Evolutionary conservation across 2,888 invertebrate species (phyloP), one percentile per base, ranked within the genome.

Genomic region (Conops quadrifasciatus): DNA sequence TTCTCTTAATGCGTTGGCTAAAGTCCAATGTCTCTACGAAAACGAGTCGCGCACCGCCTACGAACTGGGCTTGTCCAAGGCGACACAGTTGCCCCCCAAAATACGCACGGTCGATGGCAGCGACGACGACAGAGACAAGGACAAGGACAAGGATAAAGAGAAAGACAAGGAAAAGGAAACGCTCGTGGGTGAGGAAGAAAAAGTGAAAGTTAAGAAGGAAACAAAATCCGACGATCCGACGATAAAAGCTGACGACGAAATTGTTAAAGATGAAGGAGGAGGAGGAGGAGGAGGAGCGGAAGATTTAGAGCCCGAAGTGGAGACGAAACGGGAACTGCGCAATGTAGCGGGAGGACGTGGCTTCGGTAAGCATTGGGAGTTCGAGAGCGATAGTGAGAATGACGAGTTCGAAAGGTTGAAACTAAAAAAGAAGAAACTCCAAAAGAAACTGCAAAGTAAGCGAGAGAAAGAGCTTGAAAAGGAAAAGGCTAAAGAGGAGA

Each of bases 1-100:
- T 49, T 95, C 95, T 2, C 85, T 96, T 43, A 96, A 96, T 82
- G 96, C 96, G 0, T 85, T 93, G 77, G 95, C 95, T 30, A 95
- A 95, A 87, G 95, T 96, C 2, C 95, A 95, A 83, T 95, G 95
- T 81, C 88, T 96, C 28, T 95, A 95, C 81, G 95, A 95, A 85
- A 95, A 95, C 82, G 95, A 95, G 86, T 91, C 92, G 66, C 88
- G 92, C 65, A 91, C 91, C 0, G 92, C 91, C 73, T 89, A 92
- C 80, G 90, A 90, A 79, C 78, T 90, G 73, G 90, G 90, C 0
- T 85, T 79, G 69, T 85, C 75, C 82, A 89, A 82, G 74, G 85
- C 84, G n/a, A 82, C 84, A 58, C 84, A 72, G 86, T 87, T 81
- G 84, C 82, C 85, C 58, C 88, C 84, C 77, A 85, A 80, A 85